Conservation (phyloP, 2,113 vertebrate species). For the Naja naja region DNA sequence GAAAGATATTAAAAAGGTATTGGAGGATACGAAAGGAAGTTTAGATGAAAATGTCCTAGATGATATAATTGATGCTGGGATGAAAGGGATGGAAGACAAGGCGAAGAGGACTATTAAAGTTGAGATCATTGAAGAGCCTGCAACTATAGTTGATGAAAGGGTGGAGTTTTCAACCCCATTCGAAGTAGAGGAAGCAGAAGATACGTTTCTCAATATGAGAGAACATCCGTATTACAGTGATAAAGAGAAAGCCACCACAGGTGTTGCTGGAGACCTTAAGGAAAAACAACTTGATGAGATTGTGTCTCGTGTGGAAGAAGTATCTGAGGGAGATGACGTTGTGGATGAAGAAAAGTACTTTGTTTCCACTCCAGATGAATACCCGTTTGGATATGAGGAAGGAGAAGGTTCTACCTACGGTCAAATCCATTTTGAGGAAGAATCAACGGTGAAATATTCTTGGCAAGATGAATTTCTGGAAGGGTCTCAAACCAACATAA, state of each 20-base stretch:
- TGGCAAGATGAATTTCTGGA: slow-evolving; percentile 80
- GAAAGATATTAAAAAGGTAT: slow-evolving; percentile 72
- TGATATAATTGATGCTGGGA: slow-evolving; percentile 74
- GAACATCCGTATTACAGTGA: slow-evolving; percentile 41
- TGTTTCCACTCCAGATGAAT: slow-evolving; percentile 91
- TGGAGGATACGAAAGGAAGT: slow-evolving; percentile 72
- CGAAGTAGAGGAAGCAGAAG: slow-evolving; percentile 86
- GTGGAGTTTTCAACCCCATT: slow-evolving; percentile 76
- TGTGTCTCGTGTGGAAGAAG: slow-evolving; percentile 65
- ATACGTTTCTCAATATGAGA: slow-evolving; percentile 56
- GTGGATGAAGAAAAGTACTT: slow-evolving; percentile 85
- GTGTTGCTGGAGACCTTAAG: slow-evolving; percentile 28
- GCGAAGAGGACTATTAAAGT: slow-evolving; percentile 82
- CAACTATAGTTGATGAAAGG: slow-evolving; percentile 67
- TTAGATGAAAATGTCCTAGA: slow-evolving; percentile 79
- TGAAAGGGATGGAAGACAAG: slow-evolving; percentile 68
- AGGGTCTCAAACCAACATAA: slow-evolving; percentile 61
- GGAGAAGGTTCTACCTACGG: slow-evolving; percentile 81
- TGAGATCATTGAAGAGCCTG: slow-evolving; percentile 86
- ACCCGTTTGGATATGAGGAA: slow-evolving; percentile 69
- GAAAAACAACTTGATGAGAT: slow-evolving; percentile 52
- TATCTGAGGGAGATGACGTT: slow-evolving; percentile 69
- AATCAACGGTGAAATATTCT: slow-evolving; percentile 75
- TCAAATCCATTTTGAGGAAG: slow-evolving; percentile 79
- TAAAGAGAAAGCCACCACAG: slow-evolving; percentile 38